phyloP scores from a whole-genome alignment of 1,140 invertebrate species.

The Bradysia coprophila region DNA sequence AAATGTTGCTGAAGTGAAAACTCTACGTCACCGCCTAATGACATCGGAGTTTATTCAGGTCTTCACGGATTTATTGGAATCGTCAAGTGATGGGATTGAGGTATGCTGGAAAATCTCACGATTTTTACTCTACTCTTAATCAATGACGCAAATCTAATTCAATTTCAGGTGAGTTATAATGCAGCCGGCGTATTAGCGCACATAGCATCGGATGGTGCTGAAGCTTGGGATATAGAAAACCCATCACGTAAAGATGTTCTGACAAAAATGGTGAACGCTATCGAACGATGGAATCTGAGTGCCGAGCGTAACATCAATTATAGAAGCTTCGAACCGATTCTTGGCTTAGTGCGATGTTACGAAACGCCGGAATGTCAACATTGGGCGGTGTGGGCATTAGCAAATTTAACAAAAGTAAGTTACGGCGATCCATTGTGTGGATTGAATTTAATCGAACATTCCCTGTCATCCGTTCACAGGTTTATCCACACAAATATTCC shows the following conservation, averaged over 20 bases:
- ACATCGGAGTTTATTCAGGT: conserved; percentile 63
- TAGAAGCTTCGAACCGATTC: conserved; percentile 81
- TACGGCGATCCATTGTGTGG: not conserved
- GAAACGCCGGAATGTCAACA: conserved; percentile 82
- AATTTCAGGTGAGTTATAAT: conserved; percentile 76
- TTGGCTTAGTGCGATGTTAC: conserved; percentile 57
- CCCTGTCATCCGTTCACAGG: conserved; percentile 7
- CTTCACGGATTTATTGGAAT: conserved; percentile 70
- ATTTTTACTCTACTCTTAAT: too few species aligned
- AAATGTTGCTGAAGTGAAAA: conserved; percentile 87
- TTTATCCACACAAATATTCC: conserved; percentile 71
- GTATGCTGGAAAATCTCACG: conserved; percentile 28
- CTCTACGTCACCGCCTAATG: conserved; percentile 71
- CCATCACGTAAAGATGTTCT: conserved; percentile 59
- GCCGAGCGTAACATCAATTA: conserved; percentile 93
- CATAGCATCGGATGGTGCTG: conserved; percentile 78
- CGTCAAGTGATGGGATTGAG: conserved; percentile 85
- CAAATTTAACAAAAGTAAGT: conserved; percentile 76
- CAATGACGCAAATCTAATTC: too few species aligned
- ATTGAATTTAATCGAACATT: not conserved
- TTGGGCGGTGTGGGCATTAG: conserved; percentile 95
- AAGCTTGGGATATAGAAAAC: conserved; percentile 56
- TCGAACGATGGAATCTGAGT: conserved; percentile 71
- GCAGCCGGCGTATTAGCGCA: conserved; percentile 90
- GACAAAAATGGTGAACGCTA: conserved; percentile 54